Percentiles rank a stretch among this genome's conserved stretches.
phyloP scores from a whole-genome alignment of 2,113 vertebrate genomes.

The Silurus meridionalis region DNA sequence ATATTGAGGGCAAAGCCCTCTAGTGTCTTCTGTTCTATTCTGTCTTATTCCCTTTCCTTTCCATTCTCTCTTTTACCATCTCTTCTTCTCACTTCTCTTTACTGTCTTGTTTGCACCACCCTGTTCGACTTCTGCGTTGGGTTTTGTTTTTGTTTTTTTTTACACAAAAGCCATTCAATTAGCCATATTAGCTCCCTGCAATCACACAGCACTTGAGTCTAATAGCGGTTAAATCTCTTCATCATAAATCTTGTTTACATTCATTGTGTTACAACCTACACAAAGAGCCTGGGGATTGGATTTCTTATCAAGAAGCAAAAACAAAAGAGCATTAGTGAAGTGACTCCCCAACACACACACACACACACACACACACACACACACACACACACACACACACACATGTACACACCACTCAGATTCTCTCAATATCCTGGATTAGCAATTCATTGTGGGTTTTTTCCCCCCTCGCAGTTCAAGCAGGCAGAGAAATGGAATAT shows the following conservation, averaged over 20 bases:
- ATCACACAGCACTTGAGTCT: slow-evolving; percentile 38
- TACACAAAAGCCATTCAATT: slow-evolving; percentile 35
- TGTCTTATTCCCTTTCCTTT: too few species aligned
- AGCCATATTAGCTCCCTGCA: slow-evolving; percentile 28
- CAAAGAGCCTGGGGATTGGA: background rate
- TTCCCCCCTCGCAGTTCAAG: slow-evolving; percentile 1
- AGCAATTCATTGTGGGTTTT: slow-evolving; percentile 41
- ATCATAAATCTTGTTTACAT: background rate
- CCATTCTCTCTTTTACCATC: too few species aligned
- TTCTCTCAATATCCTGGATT: slow-evolving; percentile 33
- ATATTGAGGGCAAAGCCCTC: background rate
- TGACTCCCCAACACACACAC: background rate
- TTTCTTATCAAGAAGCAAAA: slow-evolving; percentile 9
- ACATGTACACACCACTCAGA: slow-evolving; percentile 13
- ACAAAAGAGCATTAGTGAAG: slow-evolving; percentile 8
- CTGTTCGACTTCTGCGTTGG: background rate
- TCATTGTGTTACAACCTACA: slow-evolving; percentile 9
- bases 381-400: slow-evolving; percentile 13
- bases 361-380: slow-evolving; percentile 11
- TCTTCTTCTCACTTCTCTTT: background rate
- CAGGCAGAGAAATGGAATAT: slow-evolving; percentile 38
- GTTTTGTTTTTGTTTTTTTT: too few species aligned
- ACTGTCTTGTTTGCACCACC: slow-evolving; percentile 9
- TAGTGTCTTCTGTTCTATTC: background rate
- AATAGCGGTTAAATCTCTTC: slow-evolving; percentile 40